These are phyloP conservation scores for Lepidocyrtinus sp. DNA, from an alignment of 2,888 invertebrate genomes.

Conservation along the genomic window DNA sequence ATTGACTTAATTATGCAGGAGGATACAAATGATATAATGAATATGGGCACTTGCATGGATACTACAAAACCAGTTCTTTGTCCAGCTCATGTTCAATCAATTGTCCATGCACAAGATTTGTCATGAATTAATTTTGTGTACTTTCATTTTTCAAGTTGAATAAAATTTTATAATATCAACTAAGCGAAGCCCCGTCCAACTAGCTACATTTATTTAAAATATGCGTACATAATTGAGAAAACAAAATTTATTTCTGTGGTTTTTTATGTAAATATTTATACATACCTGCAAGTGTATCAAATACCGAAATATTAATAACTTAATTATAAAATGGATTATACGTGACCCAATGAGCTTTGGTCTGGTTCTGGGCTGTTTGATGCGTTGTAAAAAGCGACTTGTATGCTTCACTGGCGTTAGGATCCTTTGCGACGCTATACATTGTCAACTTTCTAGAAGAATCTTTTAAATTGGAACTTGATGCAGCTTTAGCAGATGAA, in stretches of 20 bases:
- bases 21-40: not conserved
- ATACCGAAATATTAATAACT: too few species aligned
- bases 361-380: conserved; percentile 87
- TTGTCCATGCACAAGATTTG: too few species aligned
- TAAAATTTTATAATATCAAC: too few species aligned
- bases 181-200: too few species aligned
- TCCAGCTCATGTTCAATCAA: conserved; percentile 24
- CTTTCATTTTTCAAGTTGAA: too few species aligned
- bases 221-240: too few species aligned
- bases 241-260: too few species aligned
- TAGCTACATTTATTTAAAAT: too few species aligned
- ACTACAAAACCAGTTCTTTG: conserved; percentile 13
- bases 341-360: conserved; percentile 96
- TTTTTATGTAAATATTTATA: too few species aligned
- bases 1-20: not conserved
- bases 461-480: conserved; percentile 49
- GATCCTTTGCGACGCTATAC: conserved; percentile 92
- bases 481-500: conserved; percentile 14
- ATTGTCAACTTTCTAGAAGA: conserved; percentile 49
- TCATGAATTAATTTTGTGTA: too few species aligned
- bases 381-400: conserved; percentile 97
- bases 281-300: too few species aligned
- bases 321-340: conserved; percentile 96
- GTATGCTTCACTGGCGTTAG: conserved; percentile 89
- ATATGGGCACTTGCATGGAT: conserved; percentile 5